A percentile compares a stretch with the other conserved stretches of the same genome.
Evolutionary conservation across 2,888 invertebrate genomes (phyloP).

Genomic region (Hydropsyche betteni): DNA sequence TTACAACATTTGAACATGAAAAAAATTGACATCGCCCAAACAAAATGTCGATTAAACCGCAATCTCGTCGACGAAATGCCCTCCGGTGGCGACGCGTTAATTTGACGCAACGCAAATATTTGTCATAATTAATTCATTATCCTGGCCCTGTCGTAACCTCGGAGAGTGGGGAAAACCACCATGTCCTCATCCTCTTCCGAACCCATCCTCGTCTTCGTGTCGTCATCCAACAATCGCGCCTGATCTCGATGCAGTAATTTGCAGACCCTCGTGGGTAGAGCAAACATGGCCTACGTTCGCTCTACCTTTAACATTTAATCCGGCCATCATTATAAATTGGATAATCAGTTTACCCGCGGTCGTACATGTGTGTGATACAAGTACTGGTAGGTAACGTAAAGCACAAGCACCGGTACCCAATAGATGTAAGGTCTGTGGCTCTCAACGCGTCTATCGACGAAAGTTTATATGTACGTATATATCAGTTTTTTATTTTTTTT

Average conservation of each 20-base stretch:
- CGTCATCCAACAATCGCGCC: too few species aligned
- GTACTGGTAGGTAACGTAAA: background rate
- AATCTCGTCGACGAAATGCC: too few species aligned
- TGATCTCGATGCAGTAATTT: slow-evolving; percentile 35
- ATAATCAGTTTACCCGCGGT: slow-evolving; percentile 35
- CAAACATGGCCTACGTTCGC: background rate
- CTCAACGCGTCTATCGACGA: too few species aligned
- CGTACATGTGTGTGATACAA: background rate
- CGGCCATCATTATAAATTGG: slow-evolving; percentile 36
- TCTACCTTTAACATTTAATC: too few species aligned
- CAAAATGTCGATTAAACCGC: background rate
- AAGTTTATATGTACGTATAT: too few species aligned
- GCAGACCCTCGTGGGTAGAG: slow-evolving; percentile 14
- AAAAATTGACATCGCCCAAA: background rate
- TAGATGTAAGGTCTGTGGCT: too few species aligned
- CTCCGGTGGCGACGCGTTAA: slow-evolving; percentile 1
- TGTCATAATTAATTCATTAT: slow-evolving; percentile 45
- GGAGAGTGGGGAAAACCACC: background rate
- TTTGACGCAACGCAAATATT: slow-evolving; percentile 42
- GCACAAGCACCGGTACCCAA: background rate
- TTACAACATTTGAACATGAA: too few species aligned
- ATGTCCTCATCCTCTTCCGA: background rate
- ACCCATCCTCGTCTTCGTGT: too few species aligned
- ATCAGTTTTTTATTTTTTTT: too few species aligned
- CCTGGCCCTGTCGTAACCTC: slow-evolving; percentile 3